A percentile compares a stretch with the other conserved stretches of the same genome.
These are phyloP conservation scores for Macrobrachium rosenbergii DNA, from an alignment of 1,140 invertebrate species.

Conservation along the genomic window DNA sequence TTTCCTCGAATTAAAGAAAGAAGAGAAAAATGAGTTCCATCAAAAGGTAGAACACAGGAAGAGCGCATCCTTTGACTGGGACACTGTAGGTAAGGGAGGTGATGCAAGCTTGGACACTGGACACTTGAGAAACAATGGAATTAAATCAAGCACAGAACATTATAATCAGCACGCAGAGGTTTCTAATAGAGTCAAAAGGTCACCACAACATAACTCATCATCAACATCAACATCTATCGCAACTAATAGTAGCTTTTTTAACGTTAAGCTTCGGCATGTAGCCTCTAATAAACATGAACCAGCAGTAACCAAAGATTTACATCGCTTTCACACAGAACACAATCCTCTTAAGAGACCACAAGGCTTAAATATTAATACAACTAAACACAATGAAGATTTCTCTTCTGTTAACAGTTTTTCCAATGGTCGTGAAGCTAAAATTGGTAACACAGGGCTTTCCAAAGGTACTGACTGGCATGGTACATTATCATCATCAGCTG, in stretches of 20 bases:
- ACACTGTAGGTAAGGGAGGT: constrained; percentile 62
- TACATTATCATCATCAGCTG: constrained; percentile 38
- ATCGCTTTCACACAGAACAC: constrained; percentile 55
- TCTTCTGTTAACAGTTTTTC: constrained; percentile 19
- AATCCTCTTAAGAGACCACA: constrained; percentile 42
- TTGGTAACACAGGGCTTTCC: neutral
- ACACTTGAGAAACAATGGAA: constrained; percentile 14
- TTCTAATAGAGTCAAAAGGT: neutral
- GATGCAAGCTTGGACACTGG: constrained; percentile 33
- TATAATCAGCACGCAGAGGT: constrained; percentile 15
- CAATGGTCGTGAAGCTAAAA: neutral
- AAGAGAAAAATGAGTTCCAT: constrained; percentile 49
- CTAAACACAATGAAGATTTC: constrained; percentile 32
- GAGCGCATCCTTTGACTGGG: constrained; percentile 62
- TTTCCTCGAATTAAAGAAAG: constrained; percentile 42
- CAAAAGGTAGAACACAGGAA: constrained; percentile 62
- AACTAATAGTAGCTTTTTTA: constrained; percentile 59
- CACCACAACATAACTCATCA: constrained; percentile 20
- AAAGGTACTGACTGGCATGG: constrained; percentile 35
- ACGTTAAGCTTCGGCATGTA: constrained; percentile 62
- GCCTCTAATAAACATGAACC: constrained; percentile 37
- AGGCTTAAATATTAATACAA: constrained; percentile 5
- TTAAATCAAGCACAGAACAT: constrained; percentile 21
- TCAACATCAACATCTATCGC: constrained; percentile 21
- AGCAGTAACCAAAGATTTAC: constrained; percentile 43